Conservation (phyloP, 2,113 vertebrate species). For the Notarius quadriscutis region DNA sequence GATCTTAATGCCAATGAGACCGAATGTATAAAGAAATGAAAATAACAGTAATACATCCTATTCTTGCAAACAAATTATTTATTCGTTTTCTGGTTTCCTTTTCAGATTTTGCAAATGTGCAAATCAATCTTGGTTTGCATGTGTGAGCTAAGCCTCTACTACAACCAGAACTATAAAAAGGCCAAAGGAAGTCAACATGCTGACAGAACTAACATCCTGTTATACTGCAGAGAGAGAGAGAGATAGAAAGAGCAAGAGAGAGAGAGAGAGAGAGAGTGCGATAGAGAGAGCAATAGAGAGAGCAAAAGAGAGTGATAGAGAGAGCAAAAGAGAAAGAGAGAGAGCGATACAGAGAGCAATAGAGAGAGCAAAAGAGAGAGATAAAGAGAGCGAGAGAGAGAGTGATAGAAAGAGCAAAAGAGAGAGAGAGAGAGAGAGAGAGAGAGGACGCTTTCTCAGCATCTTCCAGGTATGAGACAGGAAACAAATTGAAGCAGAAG, state of each 20-base stretch:
- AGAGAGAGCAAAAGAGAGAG: slow-evolving; percentile 28
- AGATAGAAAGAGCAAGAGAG: slow-evolving; percentile 41
- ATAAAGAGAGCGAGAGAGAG: slow-evolving; percentile 41
- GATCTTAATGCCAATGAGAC: neutral
- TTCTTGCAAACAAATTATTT: neutral
- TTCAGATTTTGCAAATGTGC: neutral
- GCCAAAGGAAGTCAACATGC: slow-evolving; percentile 36
- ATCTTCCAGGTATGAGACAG: slow-evolving; percentile 39
- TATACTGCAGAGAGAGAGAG: slow-evolving; percentile 37
- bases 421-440: slow-evolving; percentile 5
- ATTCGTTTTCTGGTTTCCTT: neutral
- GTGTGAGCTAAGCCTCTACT: neutral
- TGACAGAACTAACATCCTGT: slow-evolving; percentile 55
- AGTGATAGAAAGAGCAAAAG: slow-evolving; percentile 43
- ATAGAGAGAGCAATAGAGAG: slow-evolving; percentile 41
- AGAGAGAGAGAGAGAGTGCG: slow-evolving; percentile 29
- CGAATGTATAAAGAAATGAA: neutral
- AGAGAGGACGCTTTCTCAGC: slow-evolving; percentile 11
- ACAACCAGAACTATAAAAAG: slow-evolving; percentile 27
- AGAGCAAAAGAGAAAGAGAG: neutral
- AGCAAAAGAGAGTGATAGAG: slow-evolving; percentile 43
- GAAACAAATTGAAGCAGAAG: slow-evolving; percentile 12
- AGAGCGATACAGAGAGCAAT: slow-evolving; percentile 33
- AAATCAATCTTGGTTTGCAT: too few relatives aligned
- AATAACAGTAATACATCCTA: neutral